These are phyloP conservation scores for Paratilapia polleni DNA, from an alignment of 2,113 vertebrate species.

Conservation along the genomic window DNA sequence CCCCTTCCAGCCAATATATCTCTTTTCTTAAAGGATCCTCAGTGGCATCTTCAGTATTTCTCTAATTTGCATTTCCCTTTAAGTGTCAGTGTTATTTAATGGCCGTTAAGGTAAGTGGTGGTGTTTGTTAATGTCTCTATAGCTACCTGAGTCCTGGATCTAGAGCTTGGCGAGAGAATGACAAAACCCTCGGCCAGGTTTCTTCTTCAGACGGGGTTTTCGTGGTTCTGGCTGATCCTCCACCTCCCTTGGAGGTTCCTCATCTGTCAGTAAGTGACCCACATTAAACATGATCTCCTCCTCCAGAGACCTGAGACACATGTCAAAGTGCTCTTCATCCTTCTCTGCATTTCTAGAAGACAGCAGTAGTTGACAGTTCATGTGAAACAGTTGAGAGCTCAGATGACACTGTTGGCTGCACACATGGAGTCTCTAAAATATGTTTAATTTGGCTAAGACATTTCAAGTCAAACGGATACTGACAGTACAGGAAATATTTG, in stretches of 20 bases:
- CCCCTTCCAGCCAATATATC: no score
- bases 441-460: no score
- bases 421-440: no score
- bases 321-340: constrained; percentile 60
- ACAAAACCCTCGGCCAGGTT: constrained; percentile 48
- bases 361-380: neutral
- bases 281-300: constrained; percentile 67
- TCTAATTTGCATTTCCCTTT: neutral
- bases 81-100: neutral
- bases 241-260: neutral
- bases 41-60: neutral
- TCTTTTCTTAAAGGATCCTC: neutral
- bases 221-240: neutral
- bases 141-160: constrained; percentile 47
- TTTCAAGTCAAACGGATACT: neutral
- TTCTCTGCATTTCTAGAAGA: constrained; percentile 41
- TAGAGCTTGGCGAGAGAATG: constrained; percentile 55
- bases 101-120: neutral
- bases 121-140: neutral
- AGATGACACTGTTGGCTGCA: neutral
- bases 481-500: neutral
- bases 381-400: neutral
- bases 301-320: constrained; percentile 58
- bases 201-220: constrained; percentile 32
- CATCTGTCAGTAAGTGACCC: constrained; percentile 38